Evolutionary conservation across 35 echinoderm and acorn worm genomes (phyloP), one percentile per base, ranked within the genome.

Genomic region (Heliocidaris erythrogramma): DNA sequence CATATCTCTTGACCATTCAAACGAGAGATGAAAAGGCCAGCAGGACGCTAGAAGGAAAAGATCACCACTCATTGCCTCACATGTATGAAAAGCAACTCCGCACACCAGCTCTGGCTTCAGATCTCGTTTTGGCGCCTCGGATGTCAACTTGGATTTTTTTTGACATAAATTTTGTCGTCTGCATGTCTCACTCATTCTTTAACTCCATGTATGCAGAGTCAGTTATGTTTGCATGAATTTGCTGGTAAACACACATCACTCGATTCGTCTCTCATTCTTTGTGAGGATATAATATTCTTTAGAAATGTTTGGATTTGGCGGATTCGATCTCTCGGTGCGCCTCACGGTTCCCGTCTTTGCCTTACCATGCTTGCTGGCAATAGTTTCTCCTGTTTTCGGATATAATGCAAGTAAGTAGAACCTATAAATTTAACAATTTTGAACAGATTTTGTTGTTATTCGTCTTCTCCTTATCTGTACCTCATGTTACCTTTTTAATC

Each of bases 161-260:
- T 27, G 6, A 78, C 21, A 21, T 78, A 27, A 21, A n/a, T 78
- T 78, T 78, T 9, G 27, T 18, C 18, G 27, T 27, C 27, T n/a
- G 65, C 65, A 78, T 18, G 21, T 78, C 65, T 27, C 27, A 7
- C 7, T n/a, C 24, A 42, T 78, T 17, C 27, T 78, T 7, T 21
- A 21, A 27, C 65, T n/a, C 21, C 18, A 24, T 78, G 27, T 78
- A 78, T 78, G 65, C 65, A 78, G 65, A 78, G 65, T 78, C 65
- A 78, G 65, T n/a, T 78, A 78, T 78, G 65, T 78, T 78, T 27
- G 65, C 65, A 78, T 78, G 27, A 78, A 78, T 78, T 78, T n/a
- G 65, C 65, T n/a, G 27, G 21, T 78, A 78, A 78, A 78, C 65
- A 78, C 27, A 78, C 65, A 17, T 78, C 65, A 4, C 8, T 78